phyloP scores from a whole-genome alignment of 1,140 invertebrate species.

The Anoplolepis gracilipes region DNA sequence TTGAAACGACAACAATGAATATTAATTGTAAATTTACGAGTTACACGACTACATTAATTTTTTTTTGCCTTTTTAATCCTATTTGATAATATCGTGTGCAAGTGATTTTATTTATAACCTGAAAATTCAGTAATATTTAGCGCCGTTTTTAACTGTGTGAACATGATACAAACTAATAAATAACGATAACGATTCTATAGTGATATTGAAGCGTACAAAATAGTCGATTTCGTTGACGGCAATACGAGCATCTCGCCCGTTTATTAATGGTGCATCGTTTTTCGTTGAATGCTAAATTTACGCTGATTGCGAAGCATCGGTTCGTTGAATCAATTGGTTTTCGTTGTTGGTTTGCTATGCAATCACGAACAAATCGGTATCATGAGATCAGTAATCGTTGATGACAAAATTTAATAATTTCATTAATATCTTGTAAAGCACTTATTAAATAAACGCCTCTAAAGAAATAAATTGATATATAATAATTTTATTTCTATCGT shows the following conservation, averaged over 20 bases:
- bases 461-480: neutral
- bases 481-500: conserved; percentile 1
- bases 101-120: conserved; percentile 21
- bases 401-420: neutral
- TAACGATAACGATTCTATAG: conserved; percentile 4
- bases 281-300: conserved; percentile 48
- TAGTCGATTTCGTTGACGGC: conserved; percentile 27
- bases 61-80: neutral
- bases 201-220: conserved; percentile 8
- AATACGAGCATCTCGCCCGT: neutral
- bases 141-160: neutral
- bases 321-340: conserved; percentile 45
- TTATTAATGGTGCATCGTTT: conserved; percentile 42
- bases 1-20: neutral
- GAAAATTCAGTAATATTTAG: conserved; percentile 1
- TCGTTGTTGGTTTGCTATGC: neutral
- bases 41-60: neutral
- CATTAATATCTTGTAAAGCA: neutral
- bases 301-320: conserved; percentile 39
- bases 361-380: conserved; percentile 21
- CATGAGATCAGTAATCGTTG: neutral
- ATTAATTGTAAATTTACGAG: neutral
- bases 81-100: neutral
- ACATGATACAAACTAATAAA: conserved; percentile 25
- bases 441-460: neutral